Evolutionary conservation across 2,113 vertebrate genomes (phyloP), one percentile per base, ranked within the genome.

Genomic region (Rallus limicola): DNA sequence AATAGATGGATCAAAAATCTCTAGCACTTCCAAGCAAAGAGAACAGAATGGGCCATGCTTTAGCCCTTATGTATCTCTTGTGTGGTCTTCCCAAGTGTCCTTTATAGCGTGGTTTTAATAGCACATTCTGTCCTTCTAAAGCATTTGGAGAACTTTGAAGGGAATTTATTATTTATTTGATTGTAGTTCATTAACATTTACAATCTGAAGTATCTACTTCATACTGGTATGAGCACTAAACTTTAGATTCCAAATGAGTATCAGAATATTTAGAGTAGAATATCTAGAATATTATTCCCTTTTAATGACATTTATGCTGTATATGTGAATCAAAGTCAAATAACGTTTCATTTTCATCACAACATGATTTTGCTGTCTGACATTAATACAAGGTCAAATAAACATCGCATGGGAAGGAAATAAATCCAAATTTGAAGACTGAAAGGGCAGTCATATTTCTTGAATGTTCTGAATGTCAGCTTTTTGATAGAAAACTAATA

Each of bases 381-480:
- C 97, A 97, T 97, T 97, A 97, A 95, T 97, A 71, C 92, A 64
- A 95, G 97, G 95, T 97, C 97, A 97, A 97, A 97, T 96, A 97
- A 97, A 97, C 96, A 96, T 91, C 6, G 55, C 91, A 93, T 46
- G 76, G 91, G 82, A 44, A 87, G 95, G 96, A 97, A 97, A 97
- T 96, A 97, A 97, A 97, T 97, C 90, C 70, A 91, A 92, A 97
- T 97, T 96, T 97, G 88, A 94, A 95, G 84, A 52, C 87, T 76
- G 92, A 98, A 98, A 98, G 98, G 98, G 97, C 98, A 98, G 92
- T 92, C 92, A 42, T 97, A 96, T 97, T 97, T 98, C 98, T 96
- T 93, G 95, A 97, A 81, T 97, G 97, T 90, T 97, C 92, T 98
- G 98, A 98, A 98, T 98, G 98, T 98, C 98, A 98, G 82, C 55